Evolutionary conservation across 2,888 invertebrate genomes (phyloP).

Genomic region (Hoplodrina blanda): DNA sequence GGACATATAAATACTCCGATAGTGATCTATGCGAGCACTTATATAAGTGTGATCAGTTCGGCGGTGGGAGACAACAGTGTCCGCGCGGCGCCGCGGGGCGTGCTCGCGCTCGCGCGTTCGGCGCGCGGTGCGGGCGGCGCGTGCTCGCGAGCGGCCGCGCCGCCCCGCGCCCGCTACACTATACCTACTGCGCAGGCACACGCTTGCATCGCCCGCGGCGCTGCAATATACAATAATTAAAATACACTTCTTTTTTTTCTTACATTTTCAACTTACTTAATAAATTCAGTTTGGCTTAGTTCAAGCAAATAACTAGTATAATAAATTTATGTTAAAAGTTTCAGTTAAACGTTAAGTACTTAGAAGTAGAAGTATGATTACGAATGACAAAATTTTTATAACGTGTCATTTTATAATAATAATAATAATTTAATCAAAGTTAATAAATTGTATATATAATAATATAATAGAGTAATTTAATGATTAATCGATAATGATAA

Average conservation of each 20-base stretch:
- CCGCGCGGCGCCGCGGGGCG: constrained; percentile 68
- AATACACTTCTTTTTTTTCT: constrained; percentile 88
- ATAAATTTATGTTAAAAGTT: constrained; percentile 90
- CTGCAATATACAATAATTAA: constrained; percentile 89
- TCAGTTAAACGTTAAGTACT: constrained; percentile 90
- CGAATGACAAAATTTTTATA: constrained; percentile 91
- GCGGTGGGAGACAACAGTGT: constrained; percentile 87
- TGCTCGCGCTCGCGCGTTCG: constrained; percentile 12
- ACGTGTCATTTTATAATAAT: constrained; percentile 90
- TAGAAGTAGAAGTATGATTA: constrained; percentile 91
- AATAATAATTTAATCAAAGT: constrained; percentile 91
- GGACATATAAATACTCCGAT: constrained; percentile 83
- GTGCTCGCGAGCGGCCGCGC: background rate
- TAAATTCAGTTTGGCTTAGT: constrained; percentile 91
- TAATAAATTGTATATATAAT: constrained; percentile 91
- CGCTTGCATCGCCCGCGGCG: constrained; percentile 67
- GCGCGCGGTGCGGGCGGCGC: constrained; percentile 62
- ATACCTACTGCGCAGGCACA: constrained; percentile 16
- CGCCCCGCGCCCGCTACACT: constrained; percentile 5
- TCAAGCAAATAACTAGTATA: constrained; percentile 91
- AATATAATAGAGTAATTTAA: constrained; percentile 91
- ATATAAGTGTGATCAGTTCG: constrained; percentile 81
- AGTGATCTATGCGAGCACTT: constrained; percentile 86
- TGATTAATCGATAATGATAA: constrained; percentile 91
- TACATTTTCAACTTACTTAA: constrained; percentile 90